Base-by-base conservation (phyloP, 2,797 vertebrate species). In the Fundulus diaphanus region DNA sequence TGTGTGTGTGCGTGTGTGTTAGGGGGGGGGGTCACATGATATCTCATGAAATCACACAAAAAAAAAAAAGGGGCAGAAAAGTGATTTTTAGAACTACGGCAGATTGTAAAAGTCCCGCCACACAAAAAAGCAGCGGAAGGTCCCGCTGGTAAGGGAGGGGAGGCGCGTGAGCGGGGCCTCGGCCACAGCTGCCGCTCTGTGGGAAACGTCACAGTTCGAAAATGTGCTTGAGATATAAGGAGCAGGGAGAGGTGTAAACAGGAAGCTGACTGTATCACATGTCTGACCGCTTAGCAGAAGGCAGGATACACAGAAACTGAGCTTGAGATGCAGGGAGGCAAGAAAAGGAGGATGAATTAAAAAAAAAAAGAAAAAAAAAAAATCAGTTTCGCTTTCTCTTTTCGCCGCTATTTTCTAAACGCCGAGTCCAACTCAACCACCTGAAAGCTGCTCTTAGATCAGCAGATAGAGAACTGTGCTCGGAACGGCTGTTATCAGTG, bases 201-300 rank as follows among this genome's bases (percentile, higher is more conserved):
- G 70, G 76, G 24, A 85, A 85, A 89, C 12, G 71, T 83, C 71
- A 82, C 40, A n/a, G 79, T 48, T 77, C 70, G 78, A 61, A 79
- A 83, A 89, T 59, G 46, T 65, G 74, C 63, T 61, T 11, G 22
- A 84, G 79, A 82, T 71, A 72, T 56, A 67, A 77, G 82, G 81
- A 81, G 82, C 65, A 12, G 79, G 75, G 74, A 82, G 86, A 89
- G 87, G 88, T 87, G 84, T 90, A 90, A 92, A 93, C 92, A 93
- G 93, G 92, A 94, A 93, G 90, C 86, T 83, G 86, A 87, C 72
- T 87, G 46, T 80, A 84, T 91, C 91, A 92, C 87, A 91, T 90
- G 90, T 83, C 88, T 84, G 81, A 84, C 84, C 24, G 68, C 86
- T 78, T 56, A 3, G 52, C 31, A 79, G 63, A 37, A 44, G 5